These are phyloP conservation scores for human (Homo sapiens) DNA, from an alignment of 2,113 vertebrate genomes.

Conservation along the genomic window DNA sequence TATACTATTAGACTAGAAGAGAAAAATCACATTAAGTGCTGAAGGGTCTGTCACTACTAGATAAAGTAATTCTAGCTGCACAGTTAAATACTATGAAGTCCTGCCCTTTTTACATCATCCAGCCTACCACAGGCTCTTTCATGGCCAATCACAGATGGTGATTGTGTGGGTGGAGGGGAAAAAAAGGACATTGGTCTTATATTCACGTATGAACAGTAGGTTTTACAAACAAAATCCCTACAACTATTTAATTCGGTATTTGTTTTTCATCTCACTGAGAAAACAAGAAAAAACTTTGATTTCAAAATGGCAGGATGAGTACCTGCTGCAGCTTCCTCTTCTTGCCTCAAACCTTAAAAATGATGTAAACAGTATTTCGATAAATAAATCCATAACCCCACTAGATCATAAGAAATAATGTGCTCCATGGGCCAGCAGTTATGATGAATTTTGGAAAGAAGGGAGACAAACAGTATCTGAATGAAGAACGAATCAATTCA, in stretches of 20 bases:
- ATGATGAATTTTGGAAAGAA: neutral
- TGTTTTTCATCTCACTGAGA: neutral
- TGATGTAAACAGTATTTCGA: neutral
- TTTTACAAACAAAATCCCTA: neutral
- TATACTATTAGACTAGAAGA: neutral
- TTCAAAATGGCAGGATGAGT: slow-evolving; percentile 1
- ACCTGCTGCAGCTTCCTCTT: neutral
- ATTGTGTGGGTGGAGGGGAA: neutral
- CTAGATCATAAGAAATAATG: neutral
- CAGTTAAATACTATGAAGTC: neutral
- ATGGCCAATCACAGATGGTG: neutral
- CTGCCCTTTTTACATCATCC: neutral
- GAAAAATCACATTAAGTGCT: neutral
- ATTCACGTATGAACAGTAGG: neutral
- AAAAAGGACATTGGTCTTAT: neutral
- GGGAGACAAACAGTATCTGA: neutral
- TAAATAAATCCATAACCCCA: neutral
- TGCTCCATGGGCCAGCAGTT: neutral
- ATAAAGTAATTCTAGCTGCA: neutral
- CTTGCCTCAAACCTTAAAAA: neutral
- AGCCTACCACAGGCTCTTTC: neutral
- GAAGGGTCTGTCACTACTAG: neutral
- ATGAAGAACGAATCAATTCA: neutral
- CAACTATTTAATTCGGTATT: neutral
- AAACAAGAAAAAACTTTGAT: neutral